phyloP scores from a whole-genome alignment of 1,140 invertebrate genomes.

The Drosophila lacteicornis region DNA sequence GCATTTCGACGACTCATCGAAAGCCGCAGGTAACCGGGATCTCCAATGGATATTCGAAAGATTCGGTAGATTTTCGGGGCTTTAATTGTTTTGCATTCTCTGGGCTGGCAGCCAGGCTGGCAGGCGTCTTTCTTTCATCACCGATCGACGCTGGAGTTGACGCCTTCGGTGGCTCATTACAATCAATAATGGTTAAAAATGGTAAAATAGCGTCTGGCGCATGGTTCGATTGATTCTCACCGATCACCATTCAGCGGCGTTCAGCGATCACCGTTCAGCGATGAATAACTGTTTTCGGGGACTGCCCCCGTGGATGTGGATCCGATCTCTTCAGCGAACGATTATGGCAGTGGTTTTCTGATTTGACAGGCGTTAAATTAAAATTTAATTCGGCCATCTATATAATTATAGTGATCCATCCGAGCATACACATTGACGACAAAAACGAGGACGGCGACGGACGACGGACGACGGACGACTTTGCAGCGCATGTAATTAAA shows the following conservation, averaged over 20 bases:
- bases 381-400: constrained; percentile 84
- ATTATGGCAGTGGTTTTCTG: constrained; percentile 82
- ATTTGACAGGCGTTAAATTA: constrained; percentile 84
- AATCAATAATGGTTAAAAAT: constrained; percentile 65
- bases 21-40: constrained; percentile 65
- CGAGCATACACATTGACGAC: constrained; percentile 81
- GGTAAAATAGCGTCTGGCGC: constrained; percentile 55
- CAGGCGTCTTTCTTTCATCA: constrained; percentile 48
- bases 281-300: constrained; percentile 61
- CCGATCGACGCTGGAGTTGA: constrained; percentile 64
- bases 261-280: constrained; percentile 39
- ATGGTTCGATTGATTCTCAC: constrained; percentile 72
- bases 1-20: constrained; percentile 70
- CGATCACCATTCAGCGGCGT: constrained; percentile 26
- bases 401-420: constrained; percentile 83
- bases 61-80: constrained; percentile 29
- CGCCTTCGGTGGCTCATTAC: constrained; percentile 83
- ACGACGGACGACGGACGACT: constrained; percentile 28
- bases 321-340: constrained; percentile 66
- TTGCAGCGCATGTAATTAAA: constrained; percentile 81
- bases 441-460: constrained; percentile 50
- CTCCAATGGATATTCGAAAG: constrained; percentile 49
- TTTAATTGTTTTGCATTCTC: constrained; percentile 74
- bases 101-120: background rate
- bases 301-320: constrained; percentile 28